A percentile compares a stretch with the other conserved stretches of the same genome.
phyloP scores from a whole-genome alignment of 2,888 invertebrate species.

The Nemurella pictetii region DNA sequence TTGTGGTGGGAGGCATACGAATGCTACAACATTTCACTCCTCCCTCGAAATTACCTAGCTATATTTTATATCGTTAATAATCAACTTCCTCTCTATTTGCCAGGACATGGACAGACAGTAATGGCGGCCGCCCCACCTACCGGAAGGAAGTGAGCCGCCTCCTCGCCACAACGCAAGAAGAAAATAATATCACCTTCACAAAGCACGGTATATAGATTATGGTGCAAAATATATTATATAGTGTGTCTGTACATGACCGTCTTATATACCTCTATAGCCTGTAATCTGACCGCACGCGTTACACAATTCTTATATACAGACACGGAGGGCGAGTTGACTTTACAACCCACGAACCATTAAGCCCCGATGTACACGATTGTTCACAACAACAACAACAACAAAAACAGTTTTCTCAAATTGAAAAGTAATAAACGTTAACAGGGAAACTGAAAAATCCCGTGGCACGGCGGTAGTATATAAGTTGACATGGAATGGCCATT shows the following conservation, averaged over 20 bases:
- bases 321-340: neutral
- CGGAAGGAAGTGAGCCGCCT: conserved; percentile 13
- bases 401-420: neutral
- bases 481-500: conserved; percentile 4
- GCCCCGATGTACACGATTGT: neutral
- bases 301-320: too few relatives aligned
- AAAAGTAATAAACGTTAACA: neutral
- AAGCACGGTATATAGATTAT: neutral
- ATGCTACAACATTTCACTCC: neutral
- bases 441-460: neutral
- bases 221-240: neutral
- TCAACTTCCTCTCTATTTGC: conserved; percentile 24
- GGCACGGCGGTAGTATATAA: neutral
- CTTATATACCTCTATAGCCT: neutral
- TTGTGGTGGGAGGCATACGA: neutral
- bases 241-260: neutral
- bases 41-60: neutral
- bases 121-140: conserved; percentile 34
- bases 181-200: conserved; percentile 17
- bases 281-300: neutral
- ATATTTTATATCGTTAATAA: conserved; percentile 11
- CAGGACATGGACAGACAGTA: conserved; percentile 30
- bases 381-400: neutral
- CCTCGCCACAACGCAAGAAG: neutral
- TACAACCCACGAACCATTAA: neutral